Evolutionary conservation across 2,113 vertebrate genomes (phyloP), one percentile per base, ranked within the genome.

Genomic region (Catagonus wagneri): DNA sequence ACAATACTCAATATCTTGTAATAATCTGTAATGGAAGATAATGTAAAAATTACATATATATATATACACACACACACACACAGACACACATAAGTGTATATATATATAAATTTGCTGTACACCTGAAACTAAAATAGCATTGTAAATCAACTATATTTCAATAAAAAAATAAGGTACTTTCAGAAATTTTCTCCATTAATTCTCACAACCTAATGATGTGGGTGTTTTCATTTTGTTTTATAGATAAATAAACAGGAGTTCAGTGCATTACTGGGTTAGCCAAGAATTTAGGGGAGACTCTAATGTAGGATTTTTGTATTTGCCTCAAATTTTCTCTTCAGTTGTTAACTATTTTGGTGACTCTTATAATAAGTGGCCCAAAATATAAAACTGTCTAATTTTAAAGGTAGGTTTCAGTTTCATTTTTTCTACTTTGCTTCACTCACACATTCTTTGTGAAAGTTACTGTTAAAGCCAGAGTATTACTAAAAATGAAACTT

Each of bases 151-250:
- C 44, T 44, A 44, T 44, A 44, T 44, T 44, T 44, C 44, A 44
- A 44, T 44, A 44, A 44, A 44, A 44, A 44, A 44, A 44, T 44
- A 44, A 44, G 8, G 0, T 4, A 74, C 13, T 89, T 90, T 58
- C 32, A 74, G 6, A 74, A 17, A 65, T 63, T 74, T 94, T 86
- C 17, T 90, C 19, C n/a, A 13, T 87, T 84, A 25, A 87, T 83
- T 8, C 52, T 86, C 44, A 79, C 50, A 14, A 63, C 68, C 60
- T 9, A 60, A 52, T 65, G 3, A n/a, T 6, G 3, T 83, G 4
- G 16, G 60, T 83, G 36, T 87, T 83, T 6, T 97, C 79, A 90
- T 89, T 94, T 89, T n/a, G 83, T 10, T 72, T 96, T 56, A n/a
- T 69, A 86, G 17, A 61, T 80, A 56, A 29, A 52, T 78, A 92